Evolutionary conservation across 2,113 vertebrate genomes (phyloP).

Genomic region (Lutjanus erythropterus): DNA sequence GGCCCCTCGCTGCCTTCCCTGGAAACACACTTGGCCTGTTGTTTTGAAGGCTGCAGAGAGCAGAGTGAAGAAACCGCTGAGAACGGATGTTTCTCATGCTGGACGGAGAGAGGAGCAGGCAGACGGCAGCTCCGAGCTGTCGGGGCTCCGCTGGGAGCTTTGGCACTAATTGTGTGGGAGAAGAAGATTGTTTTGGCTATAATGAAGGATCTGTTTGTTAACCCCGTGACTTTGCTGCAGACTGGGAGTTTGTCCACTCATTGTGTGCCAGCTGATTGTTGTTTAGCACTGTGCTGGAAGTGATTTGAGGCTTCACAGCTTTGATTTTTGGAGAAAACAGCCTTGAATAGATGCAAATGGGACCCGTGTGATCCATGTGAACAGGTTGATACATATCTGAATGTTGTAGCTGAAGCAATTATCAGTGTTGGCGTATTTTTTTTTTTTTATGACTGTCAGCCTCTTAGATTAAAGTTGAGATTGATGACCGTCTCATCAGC

Average conservation of each 20-base stretch:
- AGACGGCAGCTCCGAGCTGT: slow-evolving; percentile 57
- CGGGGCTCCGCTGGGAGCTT: slow-evolving; percentile 46
- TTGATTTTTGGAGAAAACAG: slow-evolving; percentile 35
- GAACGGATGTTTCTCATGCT: background rate
- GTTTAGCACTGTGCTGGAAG: slow-evolving; percentile 20
- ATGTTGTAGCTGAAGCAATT: slow-evolving; percentile 24
- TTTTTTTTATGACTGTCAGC: slow-evolving; percentile 21
- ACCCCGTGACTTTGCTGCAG: slow-evolving; percentile 60
- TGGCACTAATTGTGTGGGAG: slow-evolving; percentile 63
- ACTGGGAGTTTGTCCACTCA: slow-evolving; percentile 52
- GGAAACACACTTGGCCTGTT: background rate
- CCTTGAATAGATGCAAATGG: slow-evolving; percentile 32
- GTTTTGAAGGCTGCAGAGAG: slow-evolving; percentile 12
- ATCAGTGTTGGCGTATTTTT: slow-evolving; percentile 15
- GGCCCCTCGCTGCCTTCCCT: background rate
- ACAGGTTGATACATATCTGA: background rate
- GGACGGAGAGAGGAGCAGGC: slow-evolving; percentile 41
- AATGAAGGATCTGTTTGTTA: slow-evolving; percentile 65
- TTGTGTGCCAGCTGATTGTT: slow-evolving; percentile 39
- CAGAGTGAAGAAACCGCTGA: background rate
- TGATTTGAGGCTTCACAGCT: slow-evolving; percentile 26
- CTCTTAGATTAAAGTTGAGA: slow-evolving; percentile 36
- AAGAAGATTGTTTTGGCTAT: slow-evolving; percentile 61
- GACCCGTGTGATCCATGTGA: background rate
- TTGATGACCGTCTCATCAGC: slow-evolving; percentile 39